These are phyloP conservation scores for Callopanchax toddi DNA, from an alignment of 2,113 vertebrate species.

Conservation along the genomic window DNA sequence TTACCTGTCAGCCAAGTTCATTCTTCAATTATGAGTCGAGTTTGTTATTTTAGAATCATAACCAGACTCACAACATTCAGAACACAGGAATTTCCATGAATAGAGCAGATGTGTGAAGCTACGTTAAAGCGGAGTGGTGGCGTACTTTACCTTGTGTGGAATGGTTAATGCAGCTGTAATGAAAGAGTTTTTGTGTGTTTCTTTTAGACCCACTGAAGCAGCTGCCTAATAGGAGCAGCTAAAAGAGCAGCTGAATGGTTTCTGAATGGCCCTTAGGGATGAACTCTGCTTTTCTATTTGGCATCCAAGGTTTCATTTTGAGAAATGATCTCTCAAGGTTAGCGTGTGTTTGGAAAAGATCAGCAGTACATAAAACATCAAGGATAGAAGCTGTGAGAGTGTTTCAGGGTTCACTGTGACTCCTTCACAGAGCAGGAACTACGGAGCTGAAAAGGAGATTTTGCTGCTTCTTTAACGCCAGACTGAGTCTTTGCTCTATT, in stretches of 20 bases:
- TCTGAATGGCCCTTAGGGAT: not conserved
- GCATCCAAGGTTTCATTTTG: not conserved
- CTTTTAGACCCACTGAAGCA: not conserved
- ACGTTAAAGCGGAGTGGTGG: not conserved
- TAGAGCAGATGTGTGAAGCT: not conserved
- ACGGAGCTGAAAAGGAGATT: not conserved
- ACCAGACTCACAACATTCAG: not conserved
- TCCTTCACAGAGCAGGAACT: not conserved
- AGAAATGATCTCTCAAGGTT: not conserved
- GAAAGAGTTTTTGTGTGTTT: not conserved
- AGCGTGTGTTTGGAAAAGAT: not conserved
- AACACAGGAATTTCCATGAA: not conserved
- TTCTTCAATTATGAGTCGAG: too few relatives aligned
- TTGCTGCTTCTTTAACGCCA: not conserved
- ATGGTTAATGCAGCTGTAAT: not conserved
- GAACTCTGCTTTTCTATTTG: not conserved
- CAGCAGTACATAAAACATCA: not conserved
- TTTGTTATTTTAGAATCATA: too few relatives aligned
- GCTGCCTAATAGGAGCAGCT: constrained; percentile 1
- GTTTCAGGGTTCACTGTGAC: not conserved
- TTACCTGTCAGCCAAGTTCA: too few relatives aligned
- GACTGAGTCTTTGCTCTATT: not conserved
- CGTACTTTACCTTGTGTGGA: not conserved
- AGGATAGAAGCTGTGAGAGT: not conserved
- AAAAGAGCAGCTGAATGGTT: not conserved